A percentile compares a stretch with the other conserved stretches of the same genome.
Evolutionary conservation across 64 coral and sea anemone species (phyloP).

Genomic region (Anthopleura sola): DNA sequence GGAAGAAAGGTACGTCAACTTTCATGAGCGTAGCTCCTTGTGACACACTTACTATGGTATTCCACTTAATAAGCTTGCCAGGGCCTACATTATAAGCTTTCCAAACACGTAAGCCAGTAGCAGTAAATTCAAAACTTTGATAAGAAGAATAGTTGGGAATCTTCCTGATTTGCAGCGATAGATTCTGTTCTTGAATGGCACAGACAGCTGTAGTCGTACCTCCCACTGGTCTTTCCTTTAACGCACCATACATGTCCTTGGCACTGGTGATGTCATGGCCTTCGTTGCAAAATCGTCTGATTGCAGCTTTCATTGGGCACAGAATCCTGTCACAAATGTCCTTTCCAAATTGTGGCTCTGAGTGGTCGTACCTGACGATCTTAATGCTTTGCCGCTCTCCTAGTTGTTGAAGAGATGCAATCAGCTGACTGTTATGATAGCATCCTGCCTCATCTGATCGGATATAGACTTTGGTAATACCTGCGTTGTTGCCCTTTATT

Average conservation of each 20-base stretch:
- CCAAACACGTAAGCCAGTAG: constrained; percentile 32
- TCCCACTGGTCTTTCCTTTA: constrained; percentile 38
- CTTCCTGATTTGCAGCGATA: constrained; percentile 32
- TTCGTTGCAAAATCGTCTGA: constrained; percentile 41
- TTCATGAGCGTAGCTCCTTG: not conserved
- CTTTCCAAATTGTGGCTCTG: constrained; percentile 22
- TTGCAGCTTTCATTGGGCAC: constrained; percentile 38
- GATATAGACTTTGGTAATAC: not conserved
- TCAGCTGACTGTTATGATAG: constrained; percentile 42
- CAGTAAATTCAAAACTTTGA: constrained; percentile 30
- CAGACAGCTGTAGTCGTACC: constrained; percentile 36
- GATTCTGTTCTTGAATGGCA: not conserved
- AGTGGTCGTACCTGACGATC: constrained; percentile 30
- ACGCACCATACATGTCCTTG: constrained; percentile 21
- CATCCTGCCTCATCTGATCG: constrained; percentile 35
- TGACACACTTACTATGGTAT: constrained; percentile 18
- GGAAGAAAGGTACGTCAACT: constrained; percentile 5
- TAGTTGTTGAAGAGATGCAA: constrained; percentile 28
- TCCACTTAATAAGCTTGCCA: constrained; percentile 51
- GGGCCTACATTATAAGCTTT: constrained; percentile 17
- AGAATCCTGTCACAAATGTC: constrained; percentile 21
- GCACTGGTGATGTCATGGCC: constrained; percentile 26
- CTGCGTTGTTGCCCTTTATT: constrained; percentile 14
- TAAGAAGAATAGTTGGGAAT: constrained; percentile 25
- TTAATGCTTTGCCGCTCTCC: constrained; percentile 18